Base-by-base conservation (phyloP, 2,888 invertebrate species). In the Clistopyga incitator region DNA sequence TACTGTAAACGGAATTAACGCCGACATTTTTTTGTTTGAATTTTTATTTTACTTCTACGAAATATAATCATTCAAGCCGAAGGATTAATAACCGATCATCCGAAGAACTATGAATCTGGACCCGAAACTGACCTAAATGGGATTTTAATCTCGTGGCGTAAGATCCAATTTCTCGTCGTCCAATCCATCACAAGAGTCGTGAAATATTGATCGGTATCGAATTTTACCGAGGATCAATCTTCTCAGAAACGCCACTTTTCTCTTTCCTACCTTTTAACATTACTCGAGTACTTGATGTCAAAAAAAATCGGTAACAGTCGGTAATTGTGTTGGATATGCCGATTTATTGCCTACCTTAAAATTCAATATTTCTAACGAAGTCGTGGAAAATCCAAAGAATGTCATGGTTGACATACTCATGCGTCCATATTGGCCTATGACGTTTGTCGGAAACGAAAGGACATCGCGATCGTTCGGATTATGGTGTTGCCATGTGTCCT, bases 401-500 rank as follows among this genome's bases (percentile, higher is more conserved):
- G 8, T 29, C 34, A 34, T n/a, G 34, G n/a, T 34, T 34, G n/a
- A 34, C 59, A n/a, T 34, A 29, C n/a, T 34, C 29, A 34, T 2
- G 59, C 15, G 18, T 29, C 59, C 59, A 61, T 61, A 29, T 72
- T 47, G 25, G 42, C 29, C 59, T 45, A 72, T 59, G 72, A 72
- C 56, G 72, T 45, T 72, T 25, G 56, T 45, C n/a, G 45, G 42
- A 45, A 45, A 45, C 56, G 25, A 59, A 72, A 47, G 45, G 45
- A 64, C 61, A 38, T 59, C 59, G 25, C n/a, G 38, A 1, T 18
- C 59, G 67, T 70, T 70, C 34, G 38, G 61, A 78, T 78, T 59
- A 70, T 59, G 59, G 54, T 59, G 78, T 70, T 47, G 59, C 50
- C 50, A 70, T 70, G 23, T 25, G 59, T 78, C 78, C 70, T 59